Conservation (phyloP, 2,113 vertebrate species). For the Oryzias woworae region DNA sequence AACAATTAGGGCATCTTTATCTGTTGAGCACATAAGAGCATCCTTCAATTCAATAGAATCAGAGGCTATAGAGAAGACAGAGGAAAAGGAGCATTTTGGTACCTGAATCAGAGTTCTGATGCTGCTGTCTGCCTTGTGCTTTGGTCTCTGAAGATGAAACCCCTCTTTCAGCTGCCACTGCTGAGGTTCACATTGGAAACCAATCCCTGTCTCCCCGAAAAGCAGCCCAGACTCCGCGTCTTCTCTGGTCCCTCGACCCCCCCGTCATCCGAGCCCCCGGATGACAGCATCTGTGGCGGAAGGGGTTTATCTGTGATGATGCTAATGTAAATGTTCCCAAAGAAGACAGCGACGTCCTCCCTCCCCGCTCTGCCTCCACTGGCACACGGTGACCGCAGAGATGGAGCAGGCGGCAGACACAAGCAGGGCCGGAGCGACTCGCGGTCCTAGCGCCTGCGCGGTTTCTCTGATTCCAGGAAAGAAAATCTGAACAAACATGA, state of each 20-base stretch:
- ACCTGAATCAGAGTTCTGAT: slow-evolving; percentile 61
- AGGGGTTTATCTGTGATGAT: slow-evolving; percentile 43
- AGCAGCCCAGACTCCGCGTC: slow-evolving; percentile 14
- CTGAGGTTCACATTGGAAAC: slow-evolving; percentile 51
- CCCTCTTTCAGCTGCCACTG: slow-evolving; percentile 52
- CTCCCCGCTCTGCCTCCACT: slow-evolving; percentile 47
- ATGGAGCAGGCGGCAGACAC: slow-evolving; percentile 72
- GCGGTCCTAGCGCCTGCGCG: slow-evolving; percentile 72
- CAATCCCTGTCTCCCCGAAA: slow-evolving; percentile 50
- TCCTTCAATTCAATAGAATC: background rate
- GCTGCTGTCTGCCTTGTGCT: slow-evolving; percentile 56
- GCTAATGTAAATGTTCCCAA: slow-evolving; percentile 65
- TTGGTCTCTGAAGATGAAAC: slow-evolving; percentile 59
- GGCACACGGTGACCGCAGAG: slow-evolving; percentile 78
- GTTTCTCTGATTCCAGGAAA: background rate
- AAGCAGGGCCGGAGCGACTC: slow-evolving; percentile 53
- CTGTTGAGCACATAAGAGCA: slow-evolving; percentile 10
- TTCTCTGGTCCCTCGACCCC: slow-evolving; percentile 44
- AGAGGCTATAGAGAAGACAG: slow-evolving; percentile 21
- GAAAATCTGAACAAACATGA: background rate
- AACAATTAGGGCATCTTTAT: slow-evolving; percentile 13
- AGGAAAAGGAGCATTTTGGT: slow-evolving; percentile 44
- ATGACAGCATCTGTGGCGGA: slow-evolving; percentile 54
- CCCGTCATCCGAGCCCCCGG: slow-evolving; percentile 57
- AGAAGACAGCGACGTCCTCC: slow-evolving; percentile 53